phyloP scores from a whole-genome alignment of 2,888 invertebrate species.

The Leptinotarsa rubiginosa region DNA sequence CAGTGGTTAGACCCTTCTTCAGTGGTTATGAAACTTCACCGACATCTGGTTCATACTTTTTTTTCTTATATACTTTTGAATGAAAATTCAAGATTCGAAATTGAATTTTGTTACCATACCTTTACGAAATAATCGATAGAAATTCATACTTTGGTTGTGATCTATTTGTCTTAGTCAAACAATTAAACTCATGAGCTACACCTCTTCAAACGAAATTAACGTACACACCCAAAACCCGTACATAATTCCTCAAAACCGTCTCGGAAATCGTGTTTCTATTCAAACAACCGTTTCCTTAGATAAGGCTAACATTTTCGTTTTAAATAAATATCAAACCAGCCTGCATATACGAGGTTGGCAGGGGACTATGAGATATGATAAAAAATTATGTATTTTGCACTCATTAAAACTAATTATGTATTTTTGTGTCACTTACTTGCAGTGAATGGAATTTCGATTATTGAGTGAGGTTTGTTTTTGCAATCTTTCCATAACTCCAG shows the following conservation, averaged over 20 bases:
- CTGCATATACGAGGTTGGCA: slow-evolving; percentile 12
- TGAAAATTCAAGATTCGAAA: not conserved
- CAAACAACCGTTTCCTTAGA: slow-evolving; percentile 58
- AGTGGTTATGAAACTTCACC: too few relatives aligned
- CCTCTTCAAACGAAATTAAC: slow-evolving; percentile 18
- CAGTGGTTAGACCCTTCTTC: too few relatives aligned
- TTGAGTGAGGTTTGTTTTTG: not conserved
- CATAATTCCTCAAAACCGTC: slow-evolving; percentile 31
- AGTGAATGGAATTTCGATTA: slow-evolving; percentile 10
- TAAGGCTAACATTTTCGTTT: slow-evolving; percentile 47
- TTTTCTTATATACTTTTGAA: not conserved
- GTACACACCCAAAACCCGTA: slow-evolving; percentile 14
- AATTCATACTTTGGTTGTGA: slow-evolving; percentile 5
- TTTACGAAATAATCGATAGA: slow-evolving; percentile 4
- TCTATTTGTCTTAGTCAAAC: slow-evolving; percentile 13
- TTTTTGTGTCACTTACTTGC: slow-evolving; percentile 22
- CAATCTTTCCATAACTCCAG: not conserved
- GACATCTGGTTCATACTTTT: too few relatives aligned
- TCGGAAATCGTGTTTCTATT: slow-evolving; percentile 46
- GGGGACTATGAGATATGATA: slow-evolving; percentile 21
- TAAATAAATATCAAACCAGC: slow-evolving; percentile 17
- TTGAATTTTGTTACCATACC: not conserved
- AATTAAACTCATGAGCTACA: slow-evolving; percentile 10
- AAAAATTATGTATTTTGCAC: slow-evolving; percentile 31
- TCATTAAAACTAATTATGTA: slow-evolving; percentile 32